Evolutionary conservation across 2,113 vertebrate genomes (phyloP).

Genomic region (Chionomys nivalis): DNA sequence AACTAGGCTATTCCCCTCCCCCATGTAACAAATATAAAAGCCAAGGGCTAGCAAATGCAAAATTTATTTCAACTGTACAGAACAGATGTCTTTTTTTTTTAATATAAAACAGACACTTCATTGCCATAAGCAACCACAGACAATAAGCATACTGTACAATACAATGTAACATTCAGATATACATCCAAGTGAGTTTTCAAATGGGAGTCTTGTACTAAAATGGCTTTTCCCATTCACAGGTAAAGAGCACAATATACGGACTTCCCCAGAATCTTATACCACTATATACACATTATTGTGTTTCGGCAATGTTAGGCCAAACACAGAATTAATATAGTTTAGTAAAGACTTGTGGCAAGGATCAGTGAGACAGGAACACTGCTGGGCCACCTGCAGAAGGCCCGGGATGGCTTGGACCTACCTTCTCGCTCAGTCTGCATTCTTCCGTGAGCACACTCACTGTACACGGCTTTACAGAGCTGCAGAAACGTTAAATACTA

Average conservation of each 20-base stretch:
- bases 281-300: conserved; percentile 86
- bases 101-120: conserved; percentile 92
- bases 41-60: conserved; percentile 94
- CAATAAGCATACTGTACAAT: conserved; percentile 91
- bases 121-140: conserved; percentile 90
- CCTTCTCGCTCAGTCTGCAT: conserved; percentile 80
- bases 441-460: conserved; percentile 77
- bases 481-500: conserved; percentile 82
- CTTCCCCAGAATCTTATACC: conserved; percentile 73
- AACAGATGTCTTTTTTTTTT: conserved; percentile 89
- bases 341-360: conserved; percentile 73
- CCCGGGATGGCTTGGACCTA: conserved; percentile 80
- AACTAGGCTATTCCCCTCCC: conserved; percentile 71
- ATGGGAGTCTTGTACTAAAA: conserved; percentile 88
- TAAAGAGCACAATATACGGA: conserved; percentile 92
- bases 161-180: conserved; percentile 92
- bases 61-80: conserved; percentile 99
- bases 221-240: conserved; percentile 92
- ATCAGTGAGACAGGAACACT: conserved; percentile 77
- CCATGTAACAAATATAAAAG: conserved; percentile 86
- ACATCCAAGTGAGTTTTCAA: conserved; percentile 86
- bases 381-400: conserved; percentile 74
- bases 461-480: conserved; percentile 83
- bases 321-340: conserved; percentile 81
- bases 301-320: conserved; percentile 86